Evolutionary conservation across 2,113 vertebrate genomes (phyloP), one percentile per base, ranked within the genome.

Genomic region (Thamnophis sirtalis): DNA sequence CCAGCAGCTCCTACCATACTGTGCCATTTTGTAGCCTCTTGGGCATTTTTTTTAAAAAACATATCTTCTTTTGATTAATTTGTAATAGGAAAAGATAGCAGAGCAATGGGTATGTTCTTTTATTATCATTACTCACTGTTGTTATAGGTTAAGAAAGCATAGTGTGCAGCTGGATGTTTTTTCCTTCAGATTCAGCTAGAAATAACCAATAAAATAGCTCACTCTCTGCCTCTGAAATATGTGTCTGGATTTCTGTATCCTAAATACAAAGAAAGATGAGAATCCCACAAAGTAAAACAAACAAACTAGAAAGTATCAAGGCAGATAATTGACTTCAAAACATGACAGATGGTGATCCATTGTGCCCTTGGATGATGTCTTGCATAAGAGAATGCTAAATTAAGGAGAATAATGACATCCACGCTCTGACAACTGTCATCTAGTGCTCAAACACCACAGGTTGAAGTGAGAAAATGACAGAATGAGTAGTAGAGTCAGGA

Each of bases 61-160:
- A 73, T 53, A 60, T 49, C 91, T 85, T 26, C 53, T 54, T 88
- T 60, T 87, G 48, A 90, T 63, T 54, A 91, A 60, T 90, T 91
- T 86, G 60, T 54, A 91, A 89, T 87, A 63, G 60, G 60, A 48
- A 56, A 86, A 93, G 56, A 85, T 89, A 63, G 85, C 48, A 84
- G 87, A 80, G 9, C 38, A 87, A 53, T 38, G 55, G 48, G 55
- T 89, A 26, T 54, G 19, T 86, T 26, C 51, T 63, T 56, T 90
- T 51, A 63, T 63, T 85, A 86, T 86, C 88, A 63, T 92, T 89
- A 60, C 48, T 92, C 80, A 63, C 85, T 58, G 51, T 92, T 89
- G 60, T 92, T 89, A 60, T 55, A 89, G 24, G 43, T 84, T 43
- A 51, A 48, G 55, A 55, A 60, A 48, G 54, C 33, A 60, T 51